Evolutionary conservation across 2,888 invertebrate genomes (phyloP).

Genomic region (Agrotis ipsilon): DNA sequence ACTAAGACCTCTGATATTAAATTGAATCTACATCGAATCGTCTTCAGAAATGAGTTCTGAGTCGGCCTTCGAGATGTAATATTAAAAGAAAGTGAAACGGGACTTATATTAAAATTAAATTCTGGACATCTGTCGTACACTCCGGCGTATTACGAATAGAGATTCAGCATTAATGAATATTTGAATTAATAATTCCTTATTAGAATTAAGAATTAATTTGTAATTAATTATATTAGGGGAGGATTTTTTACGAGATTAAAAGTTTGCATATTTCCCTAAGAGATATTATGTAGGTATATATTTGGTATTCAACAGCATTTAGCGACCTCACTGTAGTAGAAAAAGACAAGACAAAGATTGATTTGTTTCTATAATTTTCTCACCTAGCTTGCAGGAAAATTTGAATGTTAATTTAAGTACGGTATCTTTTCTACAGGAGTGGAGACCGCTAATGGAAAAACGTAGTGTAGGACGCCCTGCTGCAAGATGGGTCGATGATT

Average conservation of each 20-base stretch:
- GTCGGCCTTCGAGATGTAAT: constrained; percentile 77
- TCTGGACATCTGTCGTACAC: constrained; percentile 87
- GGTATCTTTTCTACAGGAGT: too few species aligned
- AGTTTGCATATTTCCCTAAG: neutral
- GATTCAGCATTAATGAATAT: constrained; percentile 85
- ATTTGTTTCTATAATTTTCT: too few species aligned
- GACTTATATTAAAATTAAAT: constrained; percentile 86
- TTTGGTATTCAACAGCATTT: too few species aligned
- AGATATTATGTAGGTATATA: too few species aligned
- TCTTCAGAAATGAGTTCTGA: constrained; percentile 74
- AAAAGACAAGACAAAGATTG: too few species aligned
- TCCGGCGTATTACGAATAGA: constrained; percentile 75
- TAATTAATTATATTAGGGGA: constrained; percentile 58
- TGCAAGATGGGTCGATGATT: too few species aligned
- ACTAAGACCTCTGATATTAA: constrained; percentile 74
- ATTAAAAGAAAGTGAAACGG: constrained; percentile 84
- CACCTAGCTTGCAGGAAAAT: too few species aligned
- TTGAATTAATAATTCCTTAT: constrained; percentile 77
- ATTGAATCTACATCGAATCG: constrained; percentile 80
- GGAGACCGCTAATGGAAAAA: too few species aligned
- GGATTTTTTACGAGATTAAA: constrained; percentile 21
- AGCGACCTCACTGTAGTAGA: too few species aligned
- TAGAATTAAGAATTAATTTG: constrained; percentile 69
- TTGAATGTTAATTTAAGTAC: too few species aligned
- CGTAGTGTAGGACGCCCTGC: too few species aligned